Evolutionary conservation across 2,888 invertebrate species (phyloP).

Genomic region (Venusia cambrica): DNA sequence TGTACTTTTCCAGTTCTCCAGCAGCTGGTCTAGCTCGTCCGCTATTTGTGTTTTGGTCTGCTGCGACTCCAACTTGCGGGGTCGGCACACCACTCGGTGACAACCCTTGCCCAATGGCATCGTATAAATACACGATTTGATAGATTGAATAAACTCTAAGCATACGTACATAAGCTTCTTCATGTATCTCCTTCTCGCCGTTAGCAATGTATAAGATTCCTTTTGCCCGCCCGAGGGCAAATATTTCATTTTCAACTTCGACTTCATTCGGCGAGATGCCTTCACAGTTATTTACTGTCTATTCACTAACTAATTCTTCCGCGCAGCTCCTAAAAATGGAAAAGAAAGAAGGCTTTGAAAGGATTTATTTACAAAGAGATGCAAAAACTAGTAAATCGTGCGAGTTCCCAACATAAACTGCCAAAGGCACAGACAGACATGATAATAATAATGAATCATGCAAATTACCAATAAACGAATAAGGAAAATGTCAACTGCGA

Average conservation of each 20-base stretch:
- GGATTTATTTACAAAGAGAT: constrained; percentile 57
- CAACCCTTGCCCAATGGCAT: no score
- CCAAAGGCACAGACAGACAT: background rate
- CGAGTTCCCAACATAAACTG: constrained; percentile 25
- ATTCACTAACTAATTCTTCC: constrained; percentile 32
- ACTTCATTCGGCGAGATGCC: constrained; percentile 69
- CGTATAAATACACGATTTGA: no score
- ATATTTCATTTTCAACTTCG: constrained; percentile 82
- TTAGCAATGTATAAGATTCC: constrained; percentile 82
- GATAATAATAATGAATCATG: constrained; percentile 30
- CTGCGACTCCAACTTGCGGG: no score
- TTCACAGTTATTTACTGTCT: constrained; percentile 35
- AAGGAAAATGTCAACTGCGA: constrained; percentile 16
- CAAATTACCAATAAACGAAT: constrained; percentile 18
- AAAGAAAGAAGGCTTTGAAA: constrained; percentile 63
- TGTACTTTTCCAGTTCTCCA: no score
- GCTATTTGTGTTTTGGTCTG: no score
- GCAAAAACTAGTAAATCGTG: constrained; percentile 21
- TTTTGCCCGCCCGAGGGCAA: constrained; percentile 80
- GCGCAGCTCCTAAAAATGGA: constrained; percentile 52
- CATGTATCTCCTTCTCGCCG: constrained; percentile 83
- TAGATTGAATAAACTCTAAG: constrained; percentile 6
- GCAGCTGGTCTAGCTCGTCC: no score
- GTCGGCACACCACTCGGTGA: no score
- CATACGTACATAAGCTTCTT: constrained; percentile 84